phyloP scores from a whole-genome alignment of 1,140 invertebrate species.

The Triops cancriformis region DNA sequence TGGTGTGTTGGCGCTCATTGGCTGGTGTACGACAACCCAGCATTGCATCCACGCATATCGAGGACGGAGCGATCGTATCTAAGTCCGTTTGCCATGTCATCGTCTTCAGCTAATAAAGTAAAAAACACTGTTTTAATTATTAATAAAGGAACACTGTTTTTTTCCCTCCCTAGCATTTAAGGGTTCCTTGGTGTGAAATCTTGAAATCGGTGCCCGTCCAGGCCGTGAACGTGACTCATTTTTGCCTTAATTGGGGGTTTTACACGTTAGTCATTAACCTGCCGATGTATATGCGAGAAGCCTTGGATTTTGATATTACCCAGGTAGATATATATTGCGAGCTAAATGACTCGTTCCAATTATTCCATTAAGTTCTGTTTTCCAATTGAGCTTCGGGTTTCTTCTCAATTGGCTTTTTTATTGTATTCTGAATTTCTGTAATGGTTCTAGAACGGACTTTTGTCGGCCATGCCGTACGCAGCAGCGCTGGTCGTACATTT shows the following conservation, averaged over 20 bases:
- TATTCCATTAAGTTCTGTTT: too few species aligned
- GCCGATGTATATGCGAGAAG: constrained; percentile 51
- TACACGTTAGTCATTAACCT: constrained; percentile 51
- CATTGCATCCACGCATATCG: constrained; percentile 44
- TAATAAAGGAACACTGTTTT: constrained; percentile 16
- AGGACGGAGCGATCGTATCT: constrained; percentile 44
- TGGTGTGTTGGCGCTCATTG: constrained; percentile 42
- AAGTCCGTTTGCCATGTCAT: constrained; percentile 23
- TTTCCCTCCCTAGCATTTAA: constrained; percentile 27
- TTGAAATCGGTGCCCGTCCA: constrained; percentile 47
- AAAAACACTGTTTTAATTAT: constrained; percentile 18
- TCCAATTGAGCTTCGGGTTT: too few species aligned
- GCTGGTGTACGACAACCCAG: constrained; percentile 43
- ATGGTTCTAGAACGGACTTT: constrained; percentile 46
- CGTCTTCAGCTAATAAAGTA: constrained; percentile 21
- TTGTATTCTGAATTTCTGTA: too few species aligned
- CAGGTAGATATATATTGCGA: too few species aligned
- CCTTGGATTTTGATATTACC: constrained; percentile 48
- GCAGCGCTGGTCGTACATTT: constrained; percentile 35
- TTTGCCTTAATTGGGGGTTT: constrained; percentile 52
- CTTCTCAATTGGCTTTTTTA: too few species aligned
- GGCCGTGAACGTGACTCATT: constrained; percentile 49
- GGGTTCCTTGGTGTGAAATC: constrained; percentile 46
- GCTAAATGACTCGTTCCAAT: too few species aligned
- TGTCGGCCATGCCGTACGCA: constrained; percentile 49